Percentiles rank a stretch among this genome's conserved stretches.
Conservation (phyloP, 2,113 vertebrate genomes). For the Myodes glareolus region DNA sequence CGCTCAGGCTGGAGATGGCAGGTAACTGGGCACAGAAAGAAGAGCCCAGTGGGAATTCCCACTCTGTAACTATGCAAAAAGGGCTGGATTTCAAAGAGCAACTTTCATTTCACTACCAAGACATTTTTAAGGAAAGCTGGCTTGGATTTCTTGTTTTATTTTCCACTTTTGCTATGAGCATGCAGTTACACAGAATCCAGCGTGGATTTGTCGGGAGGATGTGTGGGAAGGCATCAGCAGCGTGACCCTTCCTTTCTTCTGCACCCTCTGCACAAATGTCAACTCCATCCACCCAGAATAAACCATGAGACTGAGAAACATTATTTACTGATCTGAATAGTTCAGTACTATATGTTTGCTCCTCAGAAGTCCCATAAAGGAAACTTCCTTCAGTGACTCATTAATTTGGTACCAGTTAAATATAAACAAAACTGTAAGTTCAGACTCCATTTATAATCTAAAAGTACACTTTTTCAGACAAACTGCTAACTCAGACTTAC, state of each 20-base stretch:
- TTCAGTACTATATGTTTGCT: not conserved
- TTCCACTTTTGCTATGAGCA: too few relatives aligned
- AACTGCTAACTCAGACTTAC: not conserved
- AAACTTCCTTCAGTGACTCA: not conserved
- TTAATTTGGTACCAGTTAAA: not conserved
- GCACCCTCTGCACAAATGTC: not conserved
- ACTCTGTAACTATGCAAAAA: not conserved
- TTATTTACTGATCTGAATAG: not conserved
- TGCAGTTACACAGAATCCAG: not conserved
- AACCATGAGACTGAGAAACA: not conserved
- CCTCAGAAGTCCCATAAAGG: not conserved
- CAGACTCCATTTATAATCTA: not conserved
- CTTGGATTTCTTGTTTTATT: not conserved
- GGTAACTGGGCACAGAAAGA: not conserved
- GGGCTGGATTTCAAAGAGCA: not conserved
- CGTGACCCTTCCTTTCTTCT: not conserved
- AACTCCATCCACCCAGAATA: not conserved
- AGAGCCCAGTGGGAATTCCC: not conserved
- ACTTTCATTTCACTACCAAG: not conserved
- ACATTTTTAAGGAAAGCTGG: not conserved
- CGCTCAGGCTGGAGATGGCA: accelerated
- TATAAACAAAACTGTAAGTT: not conserved
- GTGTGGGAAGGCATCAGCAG: not conserved
- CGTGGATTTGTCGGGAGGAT: accelerated
- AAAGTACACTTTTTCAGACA: not conserved